Evolutionary conservation across 2,113 vertebrate genomes (phyloP), one percentile per base, ranked within the genome.

Genomic region (Carettochelys insculpta): DNA sequence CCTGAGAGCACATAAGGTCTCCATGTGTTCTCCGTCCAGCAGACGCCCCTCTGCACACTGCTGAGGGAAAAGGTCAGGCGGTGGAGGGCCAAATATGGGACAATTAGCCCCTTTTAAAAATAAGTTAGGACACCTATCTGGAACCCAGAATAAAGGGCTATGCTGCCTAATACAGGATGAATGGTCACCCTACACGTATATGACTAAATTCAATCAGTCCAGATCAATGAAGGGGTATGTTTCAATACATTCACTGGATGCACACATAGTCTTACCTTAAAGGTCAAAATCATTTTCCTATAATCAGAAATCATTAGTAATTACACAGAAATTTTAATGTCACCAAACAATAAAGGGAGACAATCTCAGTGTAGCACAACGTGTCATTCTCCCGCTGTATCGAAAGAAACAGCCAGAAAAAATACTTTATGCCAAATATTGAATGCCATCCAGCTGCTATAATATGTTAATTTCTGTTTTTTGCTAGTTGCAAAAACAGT

Each of bases 401-500:
- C 75, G 95, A 95, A 94, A 94, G 86, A 94, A 95, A 53, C 45
- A 65, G 92, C 43, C 47, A 88, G 56, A 86, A 88, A 76, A 92
- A 77, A 92, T 90, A 92, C 90, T 95, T 94, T 96, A 86, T 87
- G 91, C 81, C 92, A 96, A 96, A 90, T 93, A 93, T 94, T 92
- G 95, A 96, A 89, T 92, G 56, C 27, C 47, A 89, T 83, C 65
- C 83, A 96, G 77, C 41, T 94, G 43, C 83, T 91, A 80, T 87
- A 0, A 0, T 45, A 92, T 95, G 92, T 92, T 85, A 90, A 95
- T 96, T 96, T 86, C 61, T 79, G 85, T 92, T 94, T 83, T 92
- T 95, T 96, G 92, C 87, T 93, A 77, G 86, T 93, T 97, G 93
- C 2, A n/a, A 94, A 97, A 96, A 94, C 92, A 96, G 80, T 92